phyloP scores from a whole-genome alignment of 2,797 vertebrate species.

The Ctenopoma kingsleyae region DNA sequence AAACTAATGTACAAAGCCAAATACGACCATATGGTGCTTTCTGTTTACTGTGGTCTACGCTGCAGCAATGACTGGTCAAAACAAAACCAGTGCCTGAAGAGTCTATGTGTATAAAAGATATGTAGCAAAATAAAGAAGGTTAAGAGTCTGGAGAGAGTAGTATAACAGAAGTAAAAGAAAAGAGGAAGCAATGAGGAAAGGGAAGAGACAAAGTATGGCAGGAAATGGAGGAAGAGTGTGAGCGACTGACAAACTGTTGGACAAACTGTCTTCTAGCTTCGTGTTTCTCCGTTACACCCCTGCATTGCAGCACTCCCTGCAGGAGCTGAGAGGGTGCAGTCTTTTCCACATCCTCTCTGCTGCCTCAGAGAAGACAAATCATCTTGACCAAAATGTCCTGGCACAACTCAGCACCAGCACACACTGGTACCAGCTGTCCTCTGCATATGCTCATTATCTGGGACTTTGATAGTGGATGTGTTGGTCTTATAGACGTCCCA shows the following conservation, averaged over 20 bases:
- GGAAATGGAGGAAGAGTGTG: constrained; percentile 39
- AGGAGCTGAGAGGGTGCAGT: constrained; percentile 74
- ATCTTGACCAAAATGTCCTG: constrained; percentile 57
- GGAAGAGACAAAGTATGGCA: constrained; percentile 19
- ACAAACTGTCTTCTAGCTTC: constrained; percentile 67
- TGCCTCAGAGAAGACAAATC: constrained; percentile 66
- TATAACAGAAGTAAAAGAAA: constrained; percentile 9
- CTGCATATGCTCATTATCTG: constrained; percentile 22
- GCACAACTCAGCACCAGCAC: constrained; percentile 28
- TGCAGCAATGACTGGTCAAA: constrained; percentile 45
- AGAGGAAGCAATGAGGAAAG: constrained; percentile 18
- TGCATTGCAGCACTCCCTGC: constrained; percentile 88
- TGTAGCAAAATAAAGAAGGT: not conserved
- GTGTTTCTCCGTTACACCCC: constrained; percentile 79
- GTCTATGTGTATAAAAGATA: not conserved
- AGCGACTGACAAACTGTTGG: constrained; percentile 48
- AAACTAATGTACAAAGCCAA: constrained; percentile 37
- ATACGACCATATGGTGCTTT: constrained; percentile 48
- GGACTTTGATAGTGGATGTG: constrained; percentile 35
- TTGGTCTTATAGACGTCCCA: constrained; percentile 42
- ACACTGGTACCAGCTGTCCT: constrained; percentile 28
- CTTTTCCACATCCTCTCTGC: constrained; percentile 70
- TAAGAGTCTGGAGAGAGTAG: not conserved
- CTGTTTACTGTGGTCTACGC: constrained; percentile 53
- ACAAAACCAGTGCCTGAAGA: not conserved